Evolutionary conservation across 2,888 invertebrate species (phyloP).

Genomic region (Xylota segnis): DNA sequence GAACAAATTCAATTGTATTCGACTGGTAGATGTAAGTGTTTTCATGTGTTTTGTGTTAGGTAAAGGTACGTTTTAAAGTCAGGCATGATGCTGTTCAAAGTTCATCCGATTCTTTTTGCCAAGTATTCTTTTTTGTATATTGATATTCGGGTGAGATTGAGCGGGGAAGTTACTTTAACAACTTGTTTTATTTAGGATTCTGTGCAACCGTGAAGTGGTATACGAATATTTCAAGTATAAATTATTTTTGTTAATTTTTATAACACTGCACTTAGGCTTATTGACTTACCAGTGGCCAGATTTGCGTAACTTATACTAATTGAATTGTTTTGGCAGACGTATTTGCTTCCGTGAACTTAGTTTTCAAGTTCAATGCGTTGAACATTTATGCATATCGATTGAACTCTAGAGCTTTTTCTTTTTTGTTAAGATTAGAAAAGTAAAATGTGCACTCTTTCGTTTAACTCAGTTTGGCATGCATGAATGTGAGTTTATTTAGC

Average conservation of each 20-base stretch:
- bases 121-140: not conserved
- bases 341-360: constrained; percentile 1
- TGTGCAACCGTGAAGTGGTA: not conserved
- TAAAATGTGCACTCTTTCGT: not conserved
- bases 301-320: constrained; percentile 37
- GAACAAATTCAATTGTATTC: constrained; percentile 7
- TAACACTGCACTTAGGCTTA: not conserved
- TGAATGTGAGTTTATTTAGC: not conserved
- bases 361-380: constrained; percentile 48
- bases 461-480: not conserved
- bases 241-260: not conserved
- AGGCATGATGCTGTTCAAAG: not conserved
- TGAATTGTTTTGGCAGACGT: constrained; percentile 27
- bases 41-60: not conserved
- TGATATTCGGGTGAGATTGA: not conserved
- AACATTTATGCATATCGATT: constrained; percentile 19
- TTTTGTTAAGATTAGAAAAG: not conserved
- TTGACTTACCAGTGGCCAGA: not conserved
- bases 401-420: not conserved
- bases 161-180: not conserved
- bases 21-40: not conserved
- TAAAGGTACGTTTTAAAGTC: not conserved
- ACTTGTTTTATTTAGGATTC: not conserved
- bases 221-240: not conserved
- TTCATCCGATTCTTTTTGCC: not conserved